Evolutionary conservation across 2,888 invertebrate genomes (phyloP).

Genomic region (Antitype chi): DNA sequence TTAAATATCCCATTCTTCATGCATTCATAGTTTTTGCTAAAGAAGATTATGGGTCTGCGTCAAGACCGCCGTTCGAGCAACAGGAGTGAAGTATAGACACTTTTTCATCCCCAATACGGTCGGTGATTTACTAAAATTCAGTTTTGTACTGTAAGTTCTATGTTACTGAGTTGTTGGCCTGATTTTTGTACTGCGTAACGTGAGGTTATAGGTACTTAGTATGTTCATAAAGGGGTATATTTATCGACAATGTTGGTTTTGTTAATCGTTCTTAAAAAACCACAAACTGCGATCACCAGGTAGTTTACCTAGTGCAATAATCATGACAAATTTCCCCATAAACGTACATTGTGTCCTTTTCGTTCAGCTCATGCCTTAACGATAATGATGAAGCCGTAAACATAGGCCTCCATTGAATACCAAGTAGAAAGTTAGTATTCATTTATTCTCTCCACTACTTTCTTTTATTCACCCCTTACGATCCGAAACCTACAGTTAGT

Average conservation of each 20-base stretch:
- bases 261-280: not conserved
- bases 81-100: too few relatives aligned
- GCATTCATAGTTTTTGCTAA: not conserved
- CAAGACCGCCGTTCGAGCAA: too few relatives aligned
- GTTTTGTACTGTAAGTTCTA: too few relatives aligned
- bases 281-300: not conserved
- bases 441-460: conserved; percentile 36
- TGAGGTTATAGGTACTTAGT: too few relatives aligned
- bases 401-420: conserved; percentile 34
- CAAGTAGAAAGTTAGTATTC: conserved; percentile 40
- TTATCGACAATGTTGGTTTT: too few relatives aligned
- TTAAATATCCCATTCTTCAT: not conserved
- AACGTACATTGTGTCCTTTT: not conserved
- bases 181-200: too few relatives aligned
- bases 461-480: conserved; percentile 24
- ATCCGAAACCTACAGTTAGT: conserved; percentile 26
- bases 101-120: too few relatives aligned
- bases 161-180: too few relatives aligned
- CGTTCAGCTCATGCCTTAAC: conserved; percentile 14
- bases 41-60: too few relatives aligned
- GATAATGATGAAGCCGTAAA: conserved; percentile 29
- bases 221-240: too few relatives aligned
- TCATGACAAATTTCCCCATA: not conserved
- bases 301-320: not conserved
- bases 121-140: too few relatives aligned